These are phyloP conservation scores for Oreotrochilus melanogaster DNA, from an alignment of 2,113 vertebrate species.

Conservation along the genomic window DNA sequence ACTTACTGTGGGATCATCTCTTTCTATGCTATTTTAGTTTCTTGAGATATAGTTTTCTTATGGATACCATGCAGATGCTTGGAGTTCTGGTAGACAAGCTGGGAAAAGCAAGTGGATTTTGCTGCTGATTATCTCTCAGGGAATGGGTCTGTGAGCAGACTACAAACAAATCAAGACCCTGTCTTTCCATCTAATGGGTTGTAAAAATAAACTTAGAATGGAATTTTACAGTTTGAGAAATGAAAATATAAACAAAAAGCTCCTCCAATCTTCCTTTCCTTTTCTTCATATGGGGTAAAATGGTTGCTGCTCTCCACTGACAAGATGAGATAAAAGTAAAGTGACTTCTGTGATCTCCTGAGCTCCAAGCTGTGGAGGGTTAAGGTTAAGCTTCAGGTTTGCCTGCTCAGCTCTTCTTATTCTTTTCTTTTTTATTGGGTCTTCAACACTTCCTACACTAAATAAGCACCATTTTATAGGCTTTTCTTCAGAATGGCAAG, in stretches of 20 bases:
- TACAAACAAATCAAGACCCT: background rate
- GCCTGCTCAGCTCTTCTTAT: slow-evolving; percentile 41
- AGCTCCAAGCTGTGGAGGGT: background rate
- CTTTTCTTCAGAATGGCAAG: background rate
- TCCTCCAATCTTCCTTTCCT: background rate
- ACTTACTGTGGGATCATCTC: background rate
- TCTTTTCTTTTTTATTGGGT: slow-evolving; percentile 27
- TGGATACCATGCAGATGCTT: background rate
- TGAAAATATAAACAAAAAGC: background rate
- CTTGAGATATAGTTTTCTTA: background rate
- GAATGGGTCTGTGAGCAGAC: background rate
- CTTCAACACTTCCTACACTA: slow-evolving; percentile 62
- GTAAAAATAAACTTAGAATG: background rate
- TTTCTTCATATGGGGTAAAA: background rate
- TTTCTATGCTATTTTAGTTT: background rate
- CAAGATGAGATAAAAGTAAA: slow-evolving; percentile 50
- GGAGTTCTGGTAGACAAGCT: background rate
- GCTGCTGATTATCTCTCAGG: background rate
- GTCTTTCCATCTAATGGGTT: background rate
- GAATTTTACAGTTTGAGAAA: background rate
- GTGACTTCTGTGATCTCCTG: background rate
- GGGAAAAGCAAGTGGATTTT: background rate
- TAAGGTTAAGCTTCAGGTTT: slow-evolving; percentile 59
- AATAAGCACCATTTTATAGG: slow-evolving; percentile 59
- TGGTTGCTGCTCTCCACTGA: background rate